A percentile compares a stretch with the other conserved stretches of the same genome.
phyloP scores from a whole-genome alignment of 2,113 vertebrate genomes.

The Stercorarius parasiticus region DNA sequence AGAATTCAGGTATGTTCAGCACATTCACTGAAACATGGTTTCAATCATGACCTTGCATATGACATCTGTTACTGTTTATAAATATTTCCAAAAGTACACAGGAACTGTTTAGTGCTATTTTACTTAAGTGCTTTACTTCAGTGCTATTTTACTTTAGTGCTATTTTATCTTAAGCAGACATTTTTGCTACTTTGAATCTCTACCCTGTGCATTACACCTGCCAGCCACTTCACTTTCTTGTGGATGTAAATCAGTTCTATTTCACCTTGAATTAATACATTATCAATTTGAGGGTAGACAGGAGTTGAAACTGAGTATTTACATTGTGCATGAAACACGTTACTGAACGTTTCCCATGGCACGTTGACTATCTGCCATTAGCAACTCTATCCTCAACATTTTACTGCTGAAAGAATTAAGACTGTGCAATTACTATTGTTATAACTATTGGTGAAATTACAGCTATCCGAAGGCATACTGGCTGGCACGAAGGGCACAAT shows the following conservation, averaged over 20 bases:
- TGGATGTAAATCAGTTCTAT: background rate
- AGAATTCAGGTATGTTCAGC: background rate
- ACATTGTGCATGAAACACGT: background rate
- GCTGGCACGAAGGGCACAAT: background rate
- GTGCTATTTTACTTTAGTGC: background rate
- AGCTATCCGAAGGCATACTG: background rate
- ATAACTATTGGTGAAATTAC: background rate
- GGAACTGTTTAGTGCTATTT: background rate
- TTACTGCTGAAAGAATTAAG: background rate
- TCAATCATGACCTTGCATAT: background rate
- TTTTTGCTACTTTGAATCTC: background rate
- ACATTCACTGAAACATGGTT: background rate
- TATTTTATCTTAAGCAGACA: background rate
- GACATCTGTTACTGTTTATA: background rate
- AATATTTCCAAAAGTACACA: background rate
- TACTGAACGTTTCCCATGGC: background rate
- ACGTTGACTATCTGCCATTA: background rate
- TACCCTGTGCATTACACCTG: background rate
- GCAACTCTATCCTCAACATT: background rate
- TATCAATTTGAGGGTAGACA: background rate
- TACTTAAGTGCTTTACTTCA: background rate
- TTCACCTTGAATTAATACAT: background rate
- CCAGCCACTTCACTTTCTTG: background rate
- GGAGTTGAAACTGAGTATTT: background rate
- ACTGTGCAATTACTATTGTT: background rate